These are phyloP conservation scores for Melinaea menophilus DNA, from an alignment of 2,888 invertebrate genomes.

Conservation along the genomic window DNA sequence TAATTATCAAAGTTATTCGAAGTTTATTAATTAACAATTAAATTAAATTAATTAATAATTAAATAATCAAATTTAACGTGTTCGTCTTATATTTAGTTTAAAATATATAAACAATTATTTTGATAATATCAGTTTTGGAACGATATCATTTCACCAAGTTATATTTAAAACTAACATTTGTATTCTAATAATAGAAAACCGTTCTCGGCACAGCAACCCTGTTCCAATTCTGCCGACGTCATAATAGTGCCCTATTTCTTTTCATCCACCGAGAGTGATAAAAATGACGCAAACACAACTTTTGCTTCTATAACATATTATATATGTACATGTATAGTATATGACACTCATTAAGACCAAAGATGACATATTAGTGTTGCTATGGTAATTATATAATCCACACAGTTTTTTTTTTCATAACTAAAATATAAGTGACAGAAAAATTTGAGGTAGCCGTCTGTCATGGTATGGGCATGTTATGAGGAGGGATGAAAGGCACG, in stretches of 20 bases:
- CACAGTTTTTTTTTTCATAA: too few relatives aligned
- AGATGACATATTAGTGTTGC: too few relatives aligned
- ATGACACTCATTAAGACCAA: too few relatives aligned
- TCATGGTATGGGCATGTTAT: too few relatives aligned
- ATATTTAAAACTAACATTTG: not conserved
- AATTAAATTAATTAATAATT: not conserved
- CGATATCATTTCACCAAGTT: too few relatives aligned
- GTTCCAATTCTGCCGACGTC: conserved; percentile 23
- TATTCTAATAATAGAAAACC: conserved; percentile 6
- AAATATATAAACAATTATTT: not conserved
- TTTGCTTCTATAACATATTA: conserved; percentile 8
- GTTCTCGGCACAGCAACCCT: conserved; percentile 11
- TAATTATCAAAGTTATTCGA: conserved; percentile 1
- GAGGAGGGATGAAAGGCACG: too few relatives aligned
- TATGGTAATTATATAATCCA: too few relatives aligned
- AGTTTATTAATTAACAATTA: not conserved
- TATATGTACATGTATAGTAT: not conserved
- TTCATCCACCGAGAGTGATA: conserved; percentile 20
- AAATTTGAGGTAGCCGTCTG: too few relatives aligned
- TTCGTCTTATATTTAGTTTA: not conserved
- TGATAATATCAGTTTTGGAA: not conserved
- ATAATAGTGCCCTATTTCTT: conserved; percentile 30
- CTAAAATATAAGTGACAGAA: too few relatives aligned
- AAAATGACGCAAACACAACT: conserved; percentile 12
- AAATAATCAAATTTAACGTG: not conserved